Percentiles rank a stretch among this genome's conserved stretches.
phyloP scores from a whole-genome alignment of 2,113 vertebrate species.

The Macquaria australasica region DNA sequence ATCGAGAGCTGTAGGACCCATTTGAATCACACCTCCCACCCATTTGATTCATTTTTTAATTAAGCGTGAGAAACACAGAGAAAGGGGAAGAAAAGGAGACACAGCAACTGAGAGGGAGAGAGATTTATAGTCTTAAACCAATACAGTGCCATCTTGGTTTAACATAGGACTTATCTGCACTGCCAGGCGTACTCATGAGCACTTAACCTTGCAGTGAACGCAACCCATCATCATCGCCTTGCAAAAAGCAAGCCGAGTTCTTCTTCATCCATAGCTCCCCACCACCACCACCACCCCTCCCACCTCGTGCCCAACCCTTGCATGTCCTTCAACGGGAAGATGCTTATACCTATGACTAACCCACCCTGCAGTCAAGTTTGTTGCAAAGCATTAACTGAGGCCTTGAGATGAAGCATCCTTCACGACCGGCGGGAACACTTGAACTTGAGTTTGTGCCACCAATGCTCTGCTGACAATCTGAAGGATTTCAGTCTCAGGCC shows the following conservation, averaged over 20 bases:
- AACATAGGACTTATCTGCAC: slow-evolving; percentile 83
- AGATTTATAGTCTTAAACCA: slow-evolving; percentile 73
- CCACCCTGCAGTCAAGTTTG: slow-evolving; percentile 43
- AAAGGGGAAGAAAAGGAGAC: slow-evolving; percentile 50
- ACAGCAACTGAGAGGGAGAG: slow-evolving; percentile 39
- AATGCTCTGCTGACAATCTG: slow-evolving; percentile 24
- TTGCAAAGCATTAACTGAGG: slow-evolving; percentile 35
- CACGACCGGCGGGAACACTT: slow-evolving; percentile 5
- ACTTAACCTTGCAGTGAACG: slow-evolving; percentile 83
- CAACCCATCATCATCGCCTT: slow-evolving; percentile 76
- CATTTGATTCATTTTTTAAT: slow-evolving; percentile 83
- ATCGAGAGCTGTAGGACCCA: slow-evolving; percentile 74
- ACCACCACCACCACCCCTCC: background rate
- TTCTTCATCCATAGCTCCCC: slow-evolving; percentile 40
- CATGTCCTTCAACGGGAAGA: slow-evolving; percentile 59
- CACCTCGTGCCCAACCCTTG: background rate
- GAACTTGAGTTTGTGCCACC: slow-evolving; percentile 19
- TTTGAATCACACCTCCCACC: slow-evolving; percentile 82
- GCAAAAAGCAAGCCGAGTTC: slow-evolving; percentile 48
- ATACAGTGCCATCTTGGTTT: slow-evolving; percentile 72
- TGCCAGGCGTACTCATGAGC: slow-evolving; percentile 80
- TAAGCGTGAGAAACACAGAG: slow-evolving; percentile 72
- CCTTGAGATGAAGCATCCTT: slow-evolving; percentile 37
- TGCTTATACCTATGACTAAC: slow-evolving; percentile 52
- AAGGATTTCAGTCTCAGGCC: slow-evolving; percentile 29